Percentiles rank a stretch among this genome's conserved stretches.
Evolutionary conservation across 2,797 vertebrate species (phyloP).

Genomic region (Babyrousa celebensis): DNA sequence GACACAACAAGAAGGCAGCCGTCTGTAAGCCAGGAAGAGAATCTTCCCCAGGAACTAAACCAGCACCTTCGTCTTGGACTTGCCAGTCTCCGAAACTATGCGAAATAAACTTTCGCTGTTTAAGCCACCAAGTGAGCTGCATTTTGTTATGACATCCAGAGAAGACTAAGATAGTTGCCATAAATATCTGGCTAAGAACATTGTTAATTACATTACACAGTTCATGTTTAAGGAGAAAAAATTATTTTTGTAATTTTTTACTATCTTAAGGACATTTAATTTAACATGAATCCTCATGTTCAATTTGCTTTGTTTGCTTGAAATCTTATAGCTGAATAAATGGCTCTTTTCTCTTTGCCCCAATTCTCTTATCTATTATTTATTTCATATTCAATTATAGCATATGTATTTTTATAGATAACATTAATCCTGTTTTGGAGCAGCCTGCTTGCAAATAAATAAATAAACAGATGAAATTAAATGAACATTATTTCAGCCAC

Average conservation of each 20-base stretch:
- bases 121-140: background rate
- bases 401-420: slow-evolving; percentile 36
- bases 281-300: slow-evolving; percentile 13
- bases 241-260: slow-evolving; percentile 39
- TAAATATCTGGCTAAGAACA: background rate
- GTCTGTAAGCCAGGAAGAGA: background rate
- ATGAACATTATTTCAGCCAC: slow-evolving; percentile 37
- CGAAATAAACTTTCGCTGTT: background rate
- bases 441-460: background rate
- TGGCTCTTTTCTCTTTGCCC: slow-evolving; percentile 31
- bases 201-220: background rate
- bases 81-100: background rate
- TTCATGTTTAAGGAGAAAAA: slow-evolving; percentile 22
- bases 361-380: slow-evolving; percentile 47
- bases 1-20: background rate
- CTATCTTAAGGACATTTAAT: slow-evolving; percentile 22
- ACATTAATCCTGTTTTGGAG: slow-evolving; percentile 27
- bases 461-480: slow-evolving; percentile 66
- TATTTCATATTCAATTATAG: slow-evolving; percentile 47
- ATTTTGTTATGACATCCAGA: background rate
- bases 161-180: background rate
- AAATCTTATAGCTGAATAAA: slow-evolving; percentile 20
- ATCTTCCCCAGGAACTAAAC: background rate
- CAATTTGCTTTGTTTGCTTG: background rate
- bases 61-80: background rate